Base-by-base conservation (phyloP, 2,888 invertebrate species). In the Plebejus melissa region DNA sequence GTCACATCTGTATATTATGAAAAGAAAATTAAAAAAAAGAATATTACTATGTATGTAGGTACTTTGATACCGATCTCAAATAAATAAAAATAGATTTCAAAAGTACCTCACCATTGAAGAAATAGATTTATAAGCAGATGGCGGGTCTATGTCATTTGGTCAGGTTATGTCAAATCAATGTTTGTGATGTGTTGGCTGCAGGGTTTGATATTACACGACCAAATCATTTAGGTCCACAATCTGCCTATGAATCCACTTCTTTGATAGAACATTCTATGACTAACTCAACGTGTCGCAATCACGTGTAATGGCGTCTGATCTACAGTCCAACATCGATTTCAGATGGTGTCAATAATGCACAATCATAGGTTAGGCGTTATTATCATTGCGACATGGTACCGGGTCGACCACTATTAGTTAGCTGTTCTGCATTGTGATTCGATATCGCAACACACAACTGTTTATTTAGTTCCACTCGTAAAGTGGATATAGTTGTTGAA, bases 351-450 rank as follows among this genome's bases (percentile, higher is more conserved):
- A 76, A 77, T 75, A 79, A 75, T 79, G 76, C 58, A 60, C 72
- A 75, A 79, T 79, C 78, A 78, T 74, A 74, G 72, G 72, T 74
- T 78, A 77, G 77, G 74, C 76, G 74, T 69, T 78, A 76, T 32
- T 71, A 79, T 79, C 77, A 79, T 78, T 79, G 78, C 78, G 32
- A 50, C 72, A 22, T 54, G 50, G 13, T 72, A 50, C 50, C 54
- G 54, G 72, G 72, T 72, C 72, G 72, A 41, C 22, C 72, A 72
- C 32, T 32, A 50, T 54, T 72, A 72, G 22, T 54, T 70, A 28
- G 32, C 54, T 72, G 54, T 54, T 72, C 16, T 50, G 72, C 50
- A 72, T 72, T 72, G 46, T 72, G 65, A 65, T 65, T 32, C 1
- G 13, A 65, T 70, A 41, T 70, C 70, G 38, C 41, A 41, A 7